Base-by-base conservation (phyloP, 2,888 invertebrate genomes). In the Lithophane socia region DNA sequence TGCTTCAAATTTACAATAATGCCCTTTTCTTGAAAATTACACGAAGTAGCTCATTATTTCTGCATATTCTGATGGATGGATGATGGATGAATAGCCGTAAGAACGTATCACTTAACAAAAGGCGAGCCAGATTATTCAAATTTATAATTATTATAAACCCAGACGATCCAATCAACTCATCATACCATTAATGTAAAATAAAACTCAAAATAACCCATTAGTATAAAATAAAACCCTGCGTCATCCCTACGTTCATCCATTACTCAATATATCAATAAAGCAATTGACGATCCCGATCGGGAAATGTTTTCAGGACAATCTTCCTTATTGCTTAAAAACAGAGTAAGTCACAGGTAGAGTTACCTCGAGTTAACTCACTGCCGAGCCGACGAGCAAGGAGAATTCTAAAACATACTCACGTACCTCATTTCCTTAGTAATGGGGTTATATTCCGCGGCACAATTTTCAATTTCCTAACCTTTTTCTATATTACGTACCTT, bases 381-480 rank as follows among this genome's bases (percentile, higher is more conserved):
- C 73, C 68, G 77, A 82, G 79, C 79, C 83, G 80, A 80, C 81
- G 68, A 84, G 85, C 85, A 90, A 87, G 88, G 89, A 80, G 90
- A 94, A 94, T 94, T 94, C 92, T 92, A 92, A 93, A 94, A 93
- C 94, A 94, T 94, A 94, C 93, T 94, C 95, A 94, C 96, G 96
- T 95, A 95, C 91, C 96, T 95, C 95, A 96, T 96, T 96, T 96
- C 96, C 96, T 93, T 93, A 93, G 95, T 95, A 95, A 96, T 96
- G 94, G 95, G 93, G 94, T 95, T 95, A 95, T 94, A 95, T 94
- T 95, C 95, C 95, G 94, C 92, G 93, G 94, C 95, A 93, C 94
- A 95, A 95, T 95, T 96, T 96, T 96, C 96, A 95, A 96, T 96
- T 95, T 95, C 95, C 95, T 94, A 94, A 94, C 94, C 94, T 94